Base-by-base conservation (phyloP, 2,888 invertebrate species). In the Epiblema foenella region DNA sequence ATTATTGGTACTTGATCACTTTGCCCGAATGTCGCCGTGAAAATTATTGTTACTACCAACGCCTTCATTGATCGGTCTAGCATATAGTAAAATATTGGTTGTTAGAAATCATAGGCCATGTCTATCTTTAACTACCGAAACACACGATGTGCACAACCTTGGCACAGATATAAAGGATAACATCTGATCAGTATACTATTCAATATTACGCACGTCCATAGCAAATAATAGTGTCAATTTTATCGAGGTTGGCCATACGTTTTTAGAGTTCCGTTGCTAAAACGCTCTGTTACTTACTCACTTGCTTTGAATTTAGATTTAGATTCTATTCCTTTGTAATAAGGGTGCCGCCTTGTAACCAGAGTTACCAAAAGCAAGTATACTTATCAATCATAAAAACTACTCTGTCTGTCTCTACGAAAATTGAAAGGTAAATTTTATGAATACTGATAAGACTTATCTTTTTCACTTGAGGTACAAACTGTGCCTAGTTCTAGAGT, bases 211-310 rank as follows among this genome's bases (percentile, higher is more conserved):
- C 51, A 52, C 39, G 67, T 67, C 52, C 51, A 71, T 71, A 33
- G 60, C 49, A 49, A 58, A 49, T 67, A 71, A 56, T 79, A 77
- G 76, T 79, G 81, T 84, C 82, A 77, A 68, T 75, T 75, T 76
- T 80, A 82, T 83, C 81, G 76, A 75, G 75, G 77, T 20, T 63
- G 39, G 20, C 64, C 52, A 54, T 15, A 64, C 20, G 52, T 24
- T 62, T 51, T 51, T 62, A 51, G 46, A 49, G 46, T 46, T 46
- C 46, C 17, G 51, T 42, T 4, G 42, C 42, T 42, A 42, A 4
- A 15, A 15, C 24, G 42, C 4, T 15, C 3, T 42, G 10, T 0
- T 42, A 42, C 42, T 2, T 42, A 42, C 9, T 24, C 24, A 4
- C 24, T 24, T 3, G 24, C 24, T 24, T 24, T 24, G 24, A 24